Conservation (phyloP, 2,113 vertebrate genomes). For the Campylorhamphus procurvoides region DNA sequence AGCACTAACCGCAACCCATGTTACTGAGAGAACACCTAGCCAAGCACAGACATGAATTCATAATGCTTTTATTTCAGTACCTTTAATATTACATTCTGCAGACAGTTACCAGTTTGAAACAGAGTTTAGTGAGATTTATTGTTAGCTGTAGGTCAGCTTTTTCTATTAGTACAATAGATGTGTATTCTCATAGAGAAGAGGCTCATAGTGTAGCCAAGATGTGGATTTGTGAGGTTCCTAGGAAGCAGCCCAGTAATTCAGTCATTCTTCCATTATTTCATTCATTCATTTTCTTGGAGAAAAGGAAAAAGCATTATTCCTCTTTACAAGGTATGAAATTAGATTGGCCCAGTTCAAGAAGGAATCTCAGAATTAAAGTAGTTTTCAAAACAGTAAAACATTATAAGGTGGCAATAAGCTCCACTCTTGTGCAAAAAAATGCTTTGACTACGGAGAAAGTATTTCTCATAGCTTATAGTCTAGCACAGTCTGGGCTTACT, state of each 20-base stretch:
- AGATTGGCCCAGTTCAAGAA: not conserved
- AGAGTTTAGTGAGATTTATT: not conserved
- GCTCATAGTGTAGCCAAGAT: not conserved
- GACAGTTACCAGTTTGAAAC: slow-evolving; percentile 31
- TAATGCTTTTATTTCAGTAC: not conserved
- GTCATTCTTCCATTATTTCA: not conserved
- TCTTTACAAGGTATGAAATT: not conserved
- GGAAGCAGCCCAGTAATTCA: not conserved
- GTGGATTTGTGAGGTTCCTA: not conserved
- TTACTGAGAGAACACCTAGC: not conserved
- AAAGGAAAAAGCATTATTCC: not conserved
- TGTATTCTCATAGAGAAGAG: not conserved
- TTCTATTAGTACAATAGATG: not conserved
- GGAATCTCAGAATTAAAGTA: slow-evolving; percentile 2
- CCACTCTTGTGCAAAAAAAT: not conserved
- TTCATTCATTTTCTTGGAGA: slow-evolving; percentile 9
- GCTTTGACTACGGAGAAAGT: not conserved
- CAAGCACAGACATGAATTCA: not conserved
- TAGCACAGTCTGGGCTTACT: not conserved
- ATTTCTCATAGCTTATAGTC: not conserved
- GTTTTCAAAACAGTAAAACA: not conserved
- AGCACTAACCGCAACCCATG: not conserved
- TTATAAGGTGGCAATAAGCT: not conserved
- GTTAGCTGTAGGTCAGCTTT: not conserved
- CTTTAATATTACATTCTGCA: not conserved